Percentiles rank a stretch among this genome's conserved stretches.
Conservation (phyloP, 2,797 vertebrate genomes). For the Scyliorhinus canicula region DNA sequence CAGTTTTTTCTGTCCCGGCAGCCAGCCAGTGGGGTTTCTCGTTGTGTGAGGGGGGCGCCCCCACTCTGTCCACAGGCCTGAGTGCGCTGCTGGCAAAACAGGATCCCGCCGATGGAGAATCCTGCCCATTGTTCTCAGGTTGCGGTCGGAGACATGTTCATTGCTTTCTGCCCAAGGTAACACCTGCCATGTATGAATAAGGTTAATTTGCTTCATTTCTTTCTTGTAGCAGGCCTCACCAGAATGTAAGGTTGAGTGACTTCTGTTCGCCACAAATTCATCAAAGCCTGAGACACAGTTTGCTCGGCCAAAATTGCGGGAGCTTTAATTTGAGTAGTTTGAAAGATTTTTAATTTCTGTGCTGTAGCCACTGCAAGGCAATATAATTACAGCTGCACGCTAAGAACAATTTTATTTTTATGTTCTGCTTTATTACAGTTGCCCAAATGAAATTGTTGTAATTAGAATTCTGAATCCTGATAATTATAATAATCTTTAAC, state of each 20-base stretch:
- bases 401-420: background rate
- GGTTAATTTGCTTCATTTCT: background rate
- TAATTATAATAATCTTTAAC: conserved; percentile 19
- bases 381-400: background rate
- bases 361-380: background rate
- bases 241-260: background rate
- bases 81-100: too few species aligned
- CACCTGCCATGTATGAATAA: background rate
- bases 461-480: background rate
- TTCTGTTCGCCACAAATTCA: background rate
- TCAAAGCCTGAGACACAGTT: background rate
- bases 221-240: background rate
- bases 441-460: background rate
- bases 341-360: background rate
- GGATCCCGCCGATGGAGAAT: too few species aligned
- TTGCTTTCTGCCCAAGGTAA: background rate
- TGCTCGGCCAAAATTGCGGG: background rate
- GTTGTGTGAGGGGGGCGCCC: too few species aligned
- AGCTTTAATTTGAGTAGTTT: background rate
- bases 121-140: background rate
- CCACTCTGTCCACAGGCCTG: too few species aligned
- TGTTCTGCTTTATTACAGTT: background rate
- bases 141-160: background rate
- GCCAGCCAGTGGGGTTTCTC: too few species aligned
- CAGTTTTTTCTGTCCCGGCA: too few species aligned